Base-by-base conservation (phyloP, 2,888 invertebrate genomes). In the Nysson spinosus region DNA sequence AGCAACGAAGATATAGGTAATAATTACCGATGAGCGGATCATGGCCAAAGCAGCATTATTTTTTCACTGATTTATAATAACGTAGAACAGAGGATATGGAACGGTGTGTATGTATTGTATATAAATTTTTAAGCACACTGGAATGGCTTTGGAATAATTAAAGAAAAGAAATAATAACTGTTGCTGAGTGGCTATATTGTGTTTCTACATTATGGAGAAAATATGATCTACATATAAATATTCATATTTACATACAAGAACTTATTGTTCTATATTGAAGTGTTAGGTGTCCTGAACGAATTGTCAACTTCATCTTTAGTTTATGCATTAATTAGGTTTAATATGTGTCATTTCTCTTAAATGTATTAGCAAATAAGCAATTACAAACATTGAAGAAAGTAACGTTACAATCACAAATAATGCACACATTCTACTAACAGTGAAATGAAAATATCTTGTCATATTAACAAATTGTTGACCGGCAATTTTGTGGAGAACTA, bases 41-140 rank as follows among this genome's bases (percentile, higher is more conserved):
- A 74, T 77, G 75, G 84, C 85, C 84, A 86, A 85, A 85, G 85
- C 85, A 85, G 84, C 83, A 83, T 85, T 86, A 85, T 85, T 86
- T 86, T 86, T 85, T 82, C 85, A 85, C 83, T 84, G 79, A 83
- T 82, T 83, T 80, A 77, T 82, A 83, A 77, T 42, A 51, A 72
- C 55, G 51, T 66, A 72, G 61, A 54, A 52, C 60, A 14, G 60
- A 43, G 57, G 44, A 30, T n/a, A n/a, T n/a, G 20, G 63, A 57
- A 56, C 54, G 47, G 47, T 69, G 63, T 81, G 68, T 80, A 81
- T 78, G 73, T 79, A 79, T 72, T 83, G 82, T 83, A 83, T 51
- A 83, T 83, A 82, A 76, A 69, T 70, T 69, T 72, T 75, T 71
- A 72, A 61, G 56, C 69, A 67, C 58, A 63, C 49, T n/a, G n/a